Percentiles rank a stretch among this genome's conserved stretches.
Conservation (phyloP, 64 coral and sea anemone genomes). For the Exaiptasia diaphana region DNA sequence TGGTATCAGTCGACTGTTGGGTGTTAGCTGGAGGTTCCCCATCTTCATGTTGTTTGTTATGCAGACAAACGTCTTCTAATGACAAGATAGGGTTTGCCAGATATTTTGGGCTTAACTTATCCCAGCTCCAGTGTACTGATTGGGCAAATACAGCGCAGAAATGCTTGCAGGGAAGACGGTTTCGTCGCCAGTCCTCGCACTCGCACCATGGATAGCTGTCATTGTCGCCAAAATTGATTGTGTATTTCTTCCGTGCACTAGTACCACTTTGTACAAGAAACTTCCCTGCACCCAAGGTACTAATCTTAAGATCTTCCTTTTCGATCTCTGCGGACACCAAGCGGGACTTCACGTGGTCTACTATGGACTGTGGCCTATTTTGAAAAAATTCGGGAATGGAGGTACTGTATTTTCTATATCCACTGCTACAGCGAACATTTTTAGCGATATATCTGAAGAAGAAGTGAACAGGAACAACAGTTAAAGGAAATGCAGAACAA, state of each 20-base stretch:
- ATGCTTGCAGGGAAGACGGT: constrained; percentile 27
- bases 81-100: neutral
- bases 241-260: neutral
- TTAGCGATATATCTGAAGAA: constrained; percentile 2
- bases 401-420: neutral
- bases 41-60: too few relatives aligned
- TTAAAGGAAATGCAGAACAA: too few relatives aligned
- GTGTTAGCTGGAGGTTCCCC: too few relatives aligned
- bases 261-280: neutral
- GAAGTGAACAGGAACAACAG: too few relatives aligned
- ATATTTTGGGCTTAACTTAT: neutral
- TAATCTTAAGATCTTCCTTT: neutral
- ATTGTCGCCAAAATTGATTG: neutral
- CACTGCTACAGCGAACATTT: neutral
- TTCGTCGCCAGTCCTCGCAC: neutral
- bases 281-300: neutral
- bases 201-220: neutral
- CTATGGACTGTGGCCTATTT: neutral
- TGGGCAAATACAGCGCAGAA: neutral
- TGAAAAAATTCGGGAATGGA: neutral
- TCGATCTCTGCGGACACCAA: neutral
- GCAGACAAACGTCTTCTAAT: neutral
- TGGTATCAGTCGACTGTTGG: too few relatives aligned
- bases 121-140: constrained; percentile 6
- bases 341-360: neutral